Base-by-base conservation (phyloP, 2,797 vertebrate species). In the Phoebastria nigripes region DNA sequence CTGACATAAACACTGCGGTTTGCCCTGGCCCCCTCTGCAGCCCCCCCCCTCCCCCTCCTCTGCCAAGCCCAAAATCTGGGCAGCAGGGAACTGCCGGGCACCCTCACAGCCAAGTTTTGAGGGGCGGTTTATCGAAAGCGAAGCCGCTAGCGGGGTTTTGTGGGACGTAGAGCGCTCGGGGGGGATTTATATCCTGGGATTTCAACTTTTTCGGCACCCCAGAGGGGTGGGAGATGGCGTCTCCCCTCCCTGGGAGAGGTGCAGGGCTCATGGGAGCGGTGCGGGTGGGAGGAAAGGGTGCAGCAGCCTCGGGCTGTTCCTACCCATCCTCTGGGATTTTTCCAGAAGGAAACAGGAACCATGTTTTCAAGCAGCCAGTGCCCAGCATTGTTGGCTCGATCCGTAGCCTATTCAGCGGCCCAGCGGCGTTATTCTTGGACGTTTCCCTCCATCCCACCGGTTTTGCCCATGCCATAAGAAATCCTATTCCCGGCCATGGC, bases 141-240 rank as follows among this genome's bases (percentile, higher is more conserved):
- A 47, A 44, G 12, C 15, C 2, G 1, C 3, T 17, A 25, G 11
- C 4, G 1, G 37, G 29, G 18, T 11, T 56, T 2, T 26, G 4
- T 1, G 4, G 28, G 11, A 8, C 6, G 33, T 28, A 7, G 3
- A 1, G 61, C 0, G 1, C 20, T 44, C 12, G 0, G 14, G 15
- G 13, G 4, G 7, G 2, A 17, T 7, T 52, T 28, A 11, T 54
- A 46, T 37, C 35, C 54, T 17, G 2, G 6, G 22, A n/a, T 41
- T 86, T n/a, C 29, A 7, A 15, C 17, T 21, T 28, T 55, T 35
- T 4, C 2, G 8, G 59, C n/a, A 55, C 13, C 29, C 62, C 22
- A 4, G 39, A 6, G 3, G 7, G n/a, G 44, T 9, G 26, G 61
- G 49, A 62, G 6, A 14, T 0, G 0, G 49, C 0, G 0, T 29